These are phyloP conservation scores for Hydriomena furcata DNA, from an alignment of 2,888 invertebrate genomes.

Conservation along the genomic window DNA sequence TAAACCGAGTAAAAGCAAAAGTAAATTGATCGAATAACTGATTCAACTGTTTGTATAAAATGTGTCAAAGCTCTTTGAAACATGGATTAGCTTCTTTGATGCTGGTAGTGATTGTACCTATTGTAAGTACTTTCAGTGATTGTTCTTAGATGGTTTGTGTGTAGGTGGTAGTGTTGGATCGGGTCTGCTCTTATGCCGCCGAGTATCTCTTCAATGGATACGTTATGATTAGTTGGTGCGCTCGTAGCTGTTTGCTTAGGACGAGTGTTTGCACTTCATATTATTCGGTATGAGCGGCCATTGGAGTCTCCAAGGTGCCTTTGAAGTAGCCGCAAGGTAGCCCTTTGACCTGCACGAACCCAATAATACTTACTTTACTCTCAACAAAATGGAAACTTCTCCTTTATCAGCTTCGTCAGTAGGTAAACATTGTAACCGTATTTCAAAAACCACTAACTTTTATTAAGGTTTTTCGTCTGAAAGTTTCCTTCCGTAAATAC, in stretches of 20 bases:
- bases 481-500: not conserved
- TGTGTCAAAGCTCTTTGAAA: too few relatives aligned
- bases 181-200: too few relatives aligned
- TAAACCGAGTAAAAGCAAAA: too few relatives aligned
- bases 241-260: conserved; percentile 17
- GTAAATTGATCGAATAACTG: too few relatives aligned
- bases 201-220: too few relatives aligned
- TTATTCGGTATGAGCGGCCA: not conserved
- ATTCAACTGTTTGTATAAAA: too few relatives aligned
- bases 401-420: conserved; percentile 1
- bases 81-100: too few relatives aligned
- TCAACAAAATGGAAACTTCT: conserved; percentile 7
- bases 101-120: too few relatives aligned
- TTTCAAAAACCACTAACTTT: not conserved
- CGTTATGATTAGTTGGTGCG: not conserved
- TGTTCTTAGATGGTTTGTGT: too few relatives aligned
- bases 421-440: conserved; percentile 3
- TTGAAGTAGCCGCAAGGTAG: conserved; percentile 12
- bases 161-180: too few relatives aligned
- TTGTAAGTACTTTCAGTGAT: too few relatives aligned
- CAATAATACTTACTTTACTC: conserved; percentile 4
- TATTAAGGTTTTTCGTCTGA: not conserved
- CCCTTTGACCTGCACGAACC: conserved; percentile 7
- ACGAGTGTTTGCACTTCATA: conserved; percentile 5
- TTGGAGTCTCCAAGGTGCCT: conserved; percentile 1